Percentiles rank a stretch among this genome's conserved stretches.
These are phyloP conservation scores for Pinctada fucata DNA, from an alignment of 2,888 invertebrate species.

Conservation along the genomic window DNA sequence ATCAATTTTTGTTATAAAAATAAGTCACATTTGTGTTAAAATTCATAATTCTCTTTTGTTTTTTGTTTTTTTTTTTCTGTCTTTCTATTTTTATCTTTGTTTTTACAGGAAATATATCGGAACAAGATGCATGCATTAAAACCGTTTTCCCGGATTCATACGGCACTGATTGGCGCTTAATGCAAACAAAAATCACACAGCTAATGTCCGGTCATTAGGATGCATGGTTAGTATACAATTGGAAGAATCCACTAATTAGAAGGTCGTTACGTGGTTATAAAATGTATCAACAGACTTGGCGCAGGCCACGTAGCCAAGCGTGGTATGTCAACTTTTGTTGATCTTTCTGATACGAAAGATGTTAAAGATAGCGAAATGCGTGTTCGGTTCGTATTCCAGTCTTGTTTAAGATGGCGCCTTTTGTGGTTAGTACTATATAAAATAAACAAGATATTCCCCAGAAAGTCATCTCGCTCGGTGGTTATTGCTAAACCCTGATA, in stretches of 20 bases:
- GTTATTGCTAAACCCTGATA: neutral
- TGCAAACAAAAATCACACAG: too few species aligned
- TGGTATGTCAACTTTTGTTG: constrained; percentile 1
- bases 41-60: too few species aligned
- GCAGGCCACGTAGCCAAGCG: constrained; percentile 5
- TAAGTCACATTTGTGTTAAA: too few species aligned
- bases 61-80: too few species aligned
- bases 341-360: neutral
- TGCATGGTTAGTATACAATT: too few species aligned
- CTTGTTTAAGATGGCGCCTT: neutral
- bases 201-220: too few species aligned
- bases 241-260: constrained; percentile 7
- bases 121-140: too few species aligned
- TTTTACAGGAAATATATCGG: too few species aligned
- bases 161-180: too few species aligned
- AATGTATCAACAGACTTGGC: constrained; percentile 1
- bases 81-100: too few species aligned
- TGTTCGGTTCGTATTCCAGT: neutral
- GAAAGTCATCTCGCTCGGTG: neutral
- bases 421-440: neutral
- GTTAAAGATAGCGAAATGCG: constrained; percentile 1
- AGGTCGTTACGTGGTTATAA: constrained; percentile 8
- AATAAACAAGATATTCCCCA: constrained; percentile 1
- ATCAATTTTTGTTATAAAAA: neutral
- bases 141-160: too few species aligned